phyloP scores from a whole-genome alignment of 2,888 invertebrate species.

The Perizoma flavofasciatum region DNA sequence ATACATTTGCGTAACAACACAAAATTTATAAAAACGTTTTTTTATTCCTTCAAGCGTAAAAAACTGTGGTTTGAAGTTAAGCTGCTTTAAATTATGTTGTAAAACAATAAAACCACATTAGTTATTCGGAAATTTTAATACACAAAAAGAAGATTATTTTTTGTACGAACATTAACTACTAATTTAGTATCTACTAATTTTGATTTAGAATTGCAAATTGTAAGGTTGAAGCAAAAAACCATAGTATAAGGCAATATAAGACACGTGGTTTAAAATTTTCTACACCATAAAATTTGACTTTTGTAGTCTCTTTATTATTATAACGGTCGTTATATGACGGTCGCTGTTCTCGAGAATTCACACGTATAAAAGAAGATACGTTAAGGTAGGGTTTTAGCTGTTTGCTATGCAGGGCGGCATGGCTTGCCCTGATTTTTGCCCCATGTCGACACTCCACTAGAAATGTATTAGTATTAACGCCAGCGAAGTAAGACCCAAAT shows the following conservation, averaged over 20 bases:
- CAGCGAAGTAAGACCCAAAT: conserved; percentile 66
- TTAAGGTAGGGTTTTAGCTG: conserved; percentile 45
- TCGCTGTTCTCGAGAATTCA: no score
- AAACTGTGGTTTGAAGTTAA: conserved; percentile 16
- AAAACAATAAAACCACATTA: conserved; percentile 26
- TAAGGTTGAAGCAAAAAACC: no score
- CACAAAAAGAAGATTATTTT: conserved; percentile 14
- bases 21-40: conserved; percentile 28
- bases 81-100: conserved; percentile 27
- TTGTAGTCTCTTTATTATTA: no score
- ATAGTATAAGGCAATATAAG: no score
- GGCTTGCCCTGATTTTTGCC: conserved; percentile 76
- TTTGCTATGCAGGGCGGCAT: conserved; percentile 77
- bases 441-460: conserved; percentile 71
- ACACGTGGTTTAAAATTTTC: no score
- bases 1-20: not conserved
- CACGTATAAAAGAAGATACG: not conserved
- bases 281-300: no score
- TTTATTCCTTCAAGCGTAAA: conserved; percentile 36
- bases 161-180: conserved; percentile 8
- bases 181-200: no score
- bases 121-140: conserved; percentile 9
- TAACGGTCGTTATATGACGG: no score
- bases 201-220: no score
- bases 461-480: conserved; percentile 81